These are phyloP conservation scores for Myotis planiceps DNA, from an alignment of 2,797 vertebrate species.

Conservation along the genomic window DNA sequence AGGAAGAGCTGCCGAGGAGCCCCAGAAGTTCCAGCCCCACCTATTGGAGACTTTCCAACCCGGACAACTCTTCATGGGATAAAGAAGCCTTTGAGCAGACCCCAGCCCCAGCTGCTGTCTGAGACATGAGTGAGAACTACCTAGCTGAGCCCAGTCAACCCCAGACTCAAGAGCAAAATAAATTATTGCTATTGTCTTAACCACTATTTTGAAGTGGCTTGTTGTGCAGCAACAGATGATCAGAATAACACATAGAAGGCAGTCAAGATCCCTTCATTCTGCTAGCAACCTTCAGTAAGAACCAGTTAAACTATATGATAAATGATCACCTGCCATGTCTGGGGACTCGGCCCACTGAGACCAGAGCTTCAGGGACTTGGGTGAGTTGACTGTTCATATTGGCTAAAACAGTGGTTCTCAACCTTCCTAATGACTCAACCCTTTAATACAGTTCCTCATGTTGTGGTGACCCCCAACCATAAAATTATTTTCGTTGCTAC, in stretches of 20 bases:
- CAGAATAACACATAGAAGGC: neutral
- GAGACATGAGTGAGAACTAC: neutral
- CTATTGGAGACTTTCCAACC: neutral
- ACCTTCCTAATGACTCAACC: too few relatives aligned
- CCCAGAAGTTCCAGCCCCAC: neutral
- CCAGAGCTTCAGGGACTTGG: neutral
- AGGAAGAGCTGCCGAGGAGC: neutral
- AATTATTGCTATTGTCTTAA: neutral
- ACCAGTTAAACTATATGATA: neutral
- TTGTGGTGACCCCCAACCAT: too few relatives aligned
- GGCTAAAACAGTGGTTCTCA: neutral
- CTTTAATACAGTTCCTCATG: too few relatives aligned
- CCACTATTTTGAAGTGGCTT: neutral
- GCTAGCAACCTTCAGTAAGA: neutral
- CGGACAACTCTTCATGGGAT: neutral
- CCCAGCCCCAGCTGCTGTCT: neutral
- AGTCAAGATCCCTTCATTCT: neutral
- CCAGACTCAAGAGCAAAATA: neutral
- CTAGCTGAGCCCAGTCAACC: neutral
- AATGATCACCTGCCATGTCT: neutral
- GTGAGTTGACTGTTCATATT: neutral
- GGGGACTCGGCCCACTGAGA: neutral
- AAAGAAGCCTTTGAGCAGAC: neutral
- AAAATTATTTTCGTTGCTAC: too few relatives aligned
- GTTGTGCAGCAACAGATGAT: neutral